Percentiles rank a stretch among this genome's conserved stretches.
Evolutionary conservation across 2,797 vertebrate species (phyloP).

Genomic region (Phataginus tetradactyla): DNA sequence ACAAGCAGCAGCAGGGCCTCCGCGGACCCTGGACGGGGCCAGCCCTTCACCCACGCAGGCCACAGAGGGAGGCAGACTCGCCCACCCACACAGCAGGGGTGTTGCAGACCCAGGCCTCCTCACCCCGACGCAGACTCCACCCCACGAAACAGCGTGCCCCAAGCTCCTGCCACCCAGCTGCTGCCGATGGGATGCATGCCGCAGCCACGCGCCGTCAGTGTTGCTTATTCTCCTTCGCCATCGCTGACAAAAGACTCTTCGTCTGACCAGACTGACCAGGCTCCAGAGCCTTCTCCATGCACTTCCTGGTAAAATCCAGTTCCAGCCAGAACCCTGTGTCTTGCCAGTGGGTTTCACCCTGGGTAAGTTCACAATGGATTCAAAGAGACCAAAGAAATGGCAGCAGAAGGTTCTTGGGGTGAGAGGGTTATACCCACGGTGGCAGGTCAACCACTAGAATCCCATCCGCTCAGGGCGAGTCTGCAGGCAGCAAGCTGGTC

Average conservation of each 20-base stretch:
- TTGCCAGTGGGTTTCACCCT: no score
- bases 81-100: fast-evolving
- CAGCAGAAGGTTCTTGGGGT: no score
- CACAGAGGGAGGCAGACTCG: fast-evolving
- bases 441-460: no score
- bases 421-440: no score
- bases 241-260: background rate
- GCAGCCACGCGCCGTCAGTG: fast-evolving
- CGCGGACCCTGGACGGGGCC: fast-evolving
- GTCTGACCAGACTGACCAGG: no score
- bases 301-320: background rate
- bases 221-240: background rate
- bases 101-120: no score
- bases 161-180: background rate
- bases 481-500: no score
- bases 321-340: no score
- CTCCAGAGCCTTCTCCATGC: background rate
- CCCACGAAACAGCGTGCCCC: background rate
- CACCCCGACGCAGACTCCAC: background rate
- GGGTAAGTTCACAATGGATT: no score
- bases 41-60: background rate
- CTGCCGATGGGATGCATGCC: background rate
- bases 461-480: no score
- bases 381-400: no score
- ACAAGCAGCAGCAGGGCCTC: background rate